Percentiles rank a stretch among this genome's conserved stretches.
Conservation (phyloP, 1,140 invertebrate species). For the Steinernema feltiae region DNA sequence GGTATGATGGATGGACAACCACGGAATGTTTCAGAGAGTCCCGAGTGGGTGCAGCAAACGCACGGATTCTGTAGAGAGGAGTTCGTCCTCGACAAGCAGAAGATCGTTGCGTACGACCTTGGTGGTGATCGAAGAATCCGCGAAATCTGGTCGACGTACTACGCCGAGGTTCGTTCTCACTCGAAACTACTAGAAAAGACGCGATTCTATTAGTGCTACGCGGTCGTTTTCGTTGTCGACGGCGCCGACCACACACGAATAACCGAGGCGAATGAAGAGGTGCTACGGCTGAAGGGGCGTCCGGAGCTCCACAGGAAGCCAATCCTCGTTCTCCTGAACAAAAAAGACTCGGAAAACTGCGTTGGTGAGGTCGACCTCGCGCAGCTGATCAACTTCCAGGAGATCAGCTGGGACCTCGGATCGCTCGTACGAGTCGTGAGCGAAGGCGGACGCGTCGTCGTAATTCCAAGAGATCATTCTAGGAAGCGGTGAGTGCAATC, state of each 20-base stretch:
- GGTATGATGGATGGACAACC: neutral
- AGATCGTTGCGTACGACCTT: neutral
- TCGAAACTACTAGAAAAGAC: neutral
- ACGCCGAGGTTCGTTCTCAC: neutral
- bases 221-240: neutral
- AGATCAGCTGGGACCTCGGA: neutral
- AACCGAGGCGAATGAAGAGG: neutral
- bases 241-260: neutral
- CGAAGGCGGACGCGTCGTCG: neutral
- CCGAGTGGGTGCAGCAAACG: conserved; percentile 3
- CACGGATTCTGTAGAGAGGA: neutral
- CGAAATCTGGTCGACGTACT: conserved; percentile 1
- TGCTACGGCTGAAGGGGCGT: neutral
- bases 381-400: neutral
- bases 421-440: neutral
- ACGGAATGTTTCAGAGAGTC: neutral
- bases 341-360: neutral
- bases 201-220: neutral
- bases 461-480: neutral
- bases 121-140: neutral
- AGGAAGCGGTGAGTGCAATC: neutral
- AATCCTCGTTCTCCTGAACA: neutral
- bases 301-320: neutral
- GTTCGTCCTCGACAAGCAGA: neutral
- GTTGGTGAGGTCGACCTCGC: neutral